phyloP scores from a whole-genome alignment of 2,888 invertebrate species.

The Chrysotoxum bicinctum region DNA sequence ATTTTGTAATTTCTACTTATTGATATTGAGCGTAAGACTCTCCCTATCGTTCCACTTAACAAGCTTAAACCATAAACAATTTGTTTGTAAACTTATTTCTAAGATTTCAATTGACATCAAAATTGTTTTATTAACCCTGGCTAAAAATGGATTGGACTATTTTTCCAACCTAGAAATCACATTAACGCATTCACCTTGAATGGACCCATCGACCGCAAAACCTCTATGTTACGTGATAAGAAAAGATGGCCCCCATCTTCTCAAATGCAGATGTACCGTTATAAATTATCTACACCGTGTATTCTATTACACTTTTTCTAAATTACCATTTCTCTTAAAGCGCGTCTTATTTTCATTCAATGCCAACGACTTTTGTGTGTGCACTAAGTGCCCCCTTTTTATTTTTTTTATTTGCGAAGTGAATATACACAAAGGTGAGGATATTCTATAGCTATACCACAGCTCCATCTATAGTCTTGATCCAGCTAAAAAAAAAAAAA shows the following conservation, averaged over 20 bases:
- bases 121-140: background rate
- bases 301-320: slow-evolving; percentile 59
- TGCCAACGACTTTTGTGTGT: slow-evolving; percentile 47
- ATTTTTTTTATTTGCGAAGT: too few species aligned
- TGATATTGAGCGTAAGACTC: too few species aligned
- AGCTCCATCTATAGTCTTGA: background rate
- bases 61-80: too few species aligned
- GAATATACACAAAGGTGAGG: background rate
- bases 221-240: slow-evolving; percentile 53
- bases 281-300: slow-evolving; percentile 31
- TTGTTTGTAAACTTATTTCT: too few species aligned
- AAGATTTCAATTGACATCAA: too few species aligned
- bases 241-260: slow-evolving; percentile 38
- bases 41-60: too few species aligned
- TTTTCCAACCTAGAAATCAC: slow-evolving; percentile 51
- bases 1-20: too few species aligned
- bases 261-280: slow-evolving; percentile 35
- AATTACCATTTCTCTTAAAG: slow-evolving; percentile 34
- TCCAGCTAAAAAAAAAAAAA: background rate
- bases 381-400: slow-evolving; percentile 22
- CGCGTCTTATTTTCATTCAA: slow-evolving; percentile 19
- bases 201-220: slow-evolving; percentile 23
- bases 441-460: background rate
- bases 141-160: background rate
- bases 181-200: slow-evolving; percentile 65